phyloP scores from a whole-genome alignment of 2,888 invertebrate genomes.

The Tetragonula carbonaria region DNA sequence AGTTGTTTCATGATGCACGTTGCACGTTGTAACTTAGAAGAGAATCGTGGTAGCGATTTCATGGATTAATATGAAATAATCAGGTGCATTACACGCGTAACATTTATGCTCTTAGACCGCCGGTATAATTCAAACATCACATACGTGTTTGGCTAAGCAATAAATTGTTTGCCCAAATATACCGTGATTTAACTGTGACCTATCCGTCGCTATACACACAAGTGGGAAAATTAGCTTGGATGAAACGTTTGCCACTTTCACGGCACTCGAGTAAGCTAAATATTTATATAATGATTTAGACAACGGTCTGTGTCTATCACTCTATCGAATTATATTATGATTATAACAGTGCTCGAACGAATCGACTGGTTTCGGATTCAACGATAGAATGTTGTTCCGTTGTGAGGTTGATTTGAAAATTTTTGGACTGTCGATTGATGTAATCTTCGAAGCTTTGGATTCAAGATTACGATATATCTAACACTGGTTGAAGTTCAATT shows the following conservation, averaged over 20 bases:
- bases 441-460: no score
- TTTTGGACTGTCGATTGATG: no score
- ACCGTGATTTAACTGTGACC: constrained; percentile 41
- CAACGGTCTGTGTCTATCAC: no score
- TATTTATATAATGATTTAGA: background rate
- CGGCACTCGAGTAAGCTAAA: background rate
- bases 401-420: no score
- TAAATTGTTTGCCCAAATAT: constrained; percentile 57
- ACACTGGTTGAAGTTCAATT: no score
- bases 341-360: no score
- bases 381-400: no score
- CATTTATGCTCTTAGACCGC: constrained; percentile 50
- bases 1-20: background rate
- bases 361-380: no score
- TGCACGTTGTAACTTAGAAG: constrained; percentile 33
- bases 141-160: constrained; percentile 43
- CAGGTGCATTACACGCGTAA: constrained; percentile 19
- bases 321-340: no score
- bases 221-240: background rate
- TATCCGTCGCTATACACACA: background rate
- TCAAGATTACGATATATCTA: no score
- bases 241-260: background rate
- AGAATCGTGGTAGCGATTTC: constrained; percentile 23
- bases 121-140: constrained; percentile 56
- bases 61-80: constrained; percentile 39